Evolutionary conservation across 2,797 vertebrate genomes (phyloP).

Genomic region (Syndactyla subalaris): DNA sequence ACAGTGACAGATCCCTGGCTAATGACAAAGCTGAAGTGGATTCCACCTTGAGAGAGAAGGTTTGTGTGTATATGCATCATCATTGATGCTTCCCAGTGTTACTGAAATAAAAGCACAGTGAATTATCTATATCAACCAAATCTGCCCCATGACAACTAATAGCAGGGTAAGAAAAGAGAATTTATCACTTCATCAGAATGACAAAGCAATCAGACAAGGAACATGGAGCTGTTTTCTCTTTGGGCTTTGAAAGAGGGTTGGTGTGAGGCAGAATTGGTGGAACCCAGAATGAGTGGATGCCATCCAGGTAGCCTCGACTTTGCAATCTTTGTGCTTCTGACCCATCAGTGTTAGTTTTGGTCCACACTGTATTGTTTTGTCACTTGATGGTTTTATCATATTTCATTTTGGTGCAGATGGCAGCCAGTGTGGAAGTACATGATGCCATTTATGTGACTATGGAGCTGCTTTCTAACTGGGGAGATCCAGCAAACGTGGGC

Average conservation of each 20-base stretch:
- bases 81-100: neutral
- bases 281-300: neutral
- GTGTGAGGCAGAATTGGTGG: neutral
- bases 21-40: slow-evolving; percentile 6
- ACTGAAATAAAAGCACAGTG: neutral
- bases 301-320: neutral
- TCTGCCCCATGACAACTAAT: neutral
- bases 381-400: neutral
- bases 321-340: neutral
- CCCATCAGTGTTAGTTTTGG: neutral
- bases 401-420: slow-evolving; percentile 22
- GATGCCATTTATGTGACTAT: slow-evolving; percentile 90
- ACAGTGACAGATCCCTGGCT: neutral
- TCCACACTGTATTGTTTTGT: neutral
- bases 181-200: neutral
- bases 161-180: neutral
- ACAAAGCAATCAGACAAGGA: neutral
- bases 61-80: neutral
- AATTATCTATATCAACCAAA: neutral
- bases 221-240: neutral
- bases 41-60: slow-evolving; percentile 32
- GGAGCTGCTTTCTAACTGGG: slow-evolving; percentile 98
- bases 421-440: slow-evolving; percentile 34
- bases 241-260: neutral
- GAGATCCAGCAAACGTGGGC: slow-evolving; percentile 82